Evolutionary conservation across 1,140 invertebrate genomes (phyloP), one percentile per base, ranked within the genome.

Genomic region (Polyergus mexicanus): DNA sequence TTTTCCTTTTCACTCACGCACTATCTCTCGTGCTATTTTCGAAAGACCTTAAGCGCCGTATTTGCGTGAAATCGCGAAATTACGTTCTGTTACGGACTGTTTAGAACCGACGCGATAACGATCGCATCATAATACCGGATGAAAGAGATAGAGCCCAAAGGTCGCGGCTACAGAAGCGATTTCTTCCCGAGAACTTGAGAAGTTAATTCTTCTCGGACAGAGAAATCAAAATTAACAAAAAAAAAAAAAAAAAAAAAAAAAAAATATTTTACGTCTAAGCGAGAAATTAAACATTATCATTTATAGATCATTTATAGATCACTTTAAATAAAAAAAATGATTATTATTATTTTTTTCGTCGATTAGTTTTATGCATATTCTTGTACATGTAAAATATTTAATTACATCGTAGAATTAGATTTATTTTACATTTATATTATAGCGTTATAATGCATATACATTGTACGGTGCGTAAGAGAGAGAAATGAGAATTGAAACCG

Each of bases 1-100:
- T 66, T 86, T 80, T 80, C 60, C 28, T 66, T 86, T 80, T 80
- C 60, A 58, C 69, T 74, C 41, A 28, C 51, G 85, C 85, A 25
- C 38, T 54, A 47, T 60, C 38, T 68, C 41, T 56, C 54, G 68
- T 16, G 54, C 38, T n/a, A 47, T 44, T 60, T 35, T 54, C 62
- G 41, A 69, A 10, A 76, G 25, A 19, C 13, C 51, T 54, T 35
- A 13, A 7, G 22, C 47, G 35, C 65, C 25, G 38, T 25, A 2
- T 28, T 25, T 25, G 58, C 66, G 44, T 58, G 77, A 81, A 86
- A 65, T 56, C 77, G 47, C 47, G 25, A 60, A 83, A 83, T 83
- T 60, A 47, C 35, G 13, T 62, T 80, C 65, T 58, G 25, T 51
- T 51, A 72, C 22, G 56, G 25, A 22, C 54, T 35, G 78, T 74